Evolutionary conservation across 1,140 invertebrate genomes (phyloP).

Genomic region (Pogonognathellus flavescens): DNA sequence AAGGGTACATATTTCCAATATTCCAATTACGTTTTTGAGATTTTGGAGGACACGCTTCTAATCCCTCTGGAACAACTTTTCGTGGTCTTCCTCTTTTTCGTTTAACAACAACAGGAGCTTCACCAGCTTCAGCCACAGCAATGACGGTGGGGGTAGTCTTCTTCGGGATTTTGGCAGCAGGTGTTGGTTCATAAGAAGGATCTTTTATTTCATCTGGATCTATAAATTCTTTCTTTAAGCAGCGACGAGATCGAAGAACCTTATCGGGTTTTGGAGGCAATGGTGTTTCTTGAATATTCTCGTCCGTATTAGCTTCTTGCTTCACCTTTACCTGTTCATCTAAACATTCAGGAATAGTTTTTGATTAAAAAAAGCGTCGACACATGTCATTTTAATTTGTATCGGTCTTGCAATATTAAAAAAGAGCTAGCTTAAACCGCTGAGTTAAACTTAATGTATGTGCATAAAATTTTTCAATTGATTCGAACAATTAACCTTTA

Average conservation of each 20-base stretch:
- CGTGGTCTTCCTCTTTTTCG: not conserved
- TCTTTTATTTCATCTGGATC: conserved; percentile 4
- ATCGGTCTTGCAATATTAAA: too few species aligned
- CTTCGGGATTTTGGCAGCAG: not conserved
- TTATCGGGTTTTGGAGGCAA: not conserved
- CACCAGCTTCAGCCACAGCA: too few species aligned
- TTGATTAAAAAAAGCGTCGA: too few species aligned
- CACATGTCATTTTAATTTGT: too few species aligned
- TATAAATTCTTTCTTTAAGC: conserved; percentile 4
- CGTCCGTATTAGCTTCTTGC: not conserved
- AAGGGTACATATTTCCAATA: not conserved
- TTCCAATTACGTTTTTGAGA: conserved; percentile 2
- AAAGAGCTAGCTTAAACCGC: not conserved
- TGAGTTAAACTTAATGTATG: not conserved
- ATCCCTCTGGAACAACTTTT: not conserved
- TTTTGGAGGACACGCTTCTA: not conserved
- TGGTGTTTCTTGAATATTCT: not conserved
- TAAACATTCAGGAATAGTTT: too few species aligned
- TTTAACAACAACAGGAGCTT: not conserved
- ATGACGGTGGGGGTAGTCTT: too few species aligned
- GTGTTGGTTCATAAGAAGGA: not conserved
- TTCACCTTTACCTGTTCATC: too few species aligned
- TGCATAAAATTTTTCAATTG: not conserved
- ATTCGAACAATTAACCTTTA: not conserved
- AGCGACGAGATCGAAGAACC: not conserved